phyloP scores from a whole-genome alignment of 2,113 vertebrate genomes.

The Pitta sordida region DNA sequence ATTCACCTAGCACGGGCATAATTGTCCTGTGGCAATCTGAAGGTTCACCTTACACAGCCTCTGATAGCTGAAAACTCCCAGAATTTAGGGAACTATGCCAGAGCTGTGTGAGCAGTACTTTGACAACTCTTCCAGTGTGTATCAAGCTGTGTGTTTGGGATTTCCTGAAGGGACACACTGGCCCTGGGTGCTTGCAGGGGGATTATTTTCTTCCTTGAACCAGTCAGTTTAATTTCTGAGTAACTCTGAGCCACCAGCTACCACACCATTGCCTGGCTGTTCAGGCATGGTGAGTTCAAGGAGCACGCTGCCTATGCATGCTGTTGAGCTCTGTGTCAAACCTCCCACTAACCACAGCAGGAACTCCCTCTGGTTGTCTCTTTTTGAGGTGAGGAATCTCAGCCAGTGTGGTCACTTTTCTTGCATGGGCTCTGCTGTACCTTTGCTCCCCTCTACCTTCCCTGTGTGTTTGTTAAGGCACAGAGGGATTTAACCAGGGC shows the following conservation, averaged over 20 bases:
- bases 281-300: not conserved
- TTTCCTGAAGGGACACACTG: not conserved
- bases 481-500: not conserved
- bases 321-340: not conserved
- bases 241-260: not conserved
- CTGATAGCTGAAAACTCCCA: fast-evolving
- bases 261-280: not conserved
- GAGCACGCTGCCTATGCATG: fast-evolving
- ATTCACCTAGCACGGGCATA: not conserved
- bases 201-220: not conserved
- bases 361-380: fast-evolving
- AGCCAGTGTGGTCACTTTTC: fast-evolving
- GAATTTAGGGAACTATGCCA: not conserved
- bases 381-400: not conserved
- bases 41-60: not conserved
- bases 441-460: not conserved
- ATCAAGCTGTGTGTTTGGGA: fast-evolving
- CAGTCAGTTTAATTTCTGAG: not conserved
- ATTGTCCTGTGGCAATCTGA: not conserved
- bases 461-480: not conserved
- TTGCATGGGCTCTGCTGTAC: not conserved
- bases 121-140: not conserved
- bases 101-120: not conserved
- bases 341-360: not conserved
- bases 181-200: not conserved